Percentiles rank a stretch among this genome's conserved stretches.
phyloP scores from a whole-genome alignment of 1,140 invertebrate species.

The Drosophila orena region DNA sequence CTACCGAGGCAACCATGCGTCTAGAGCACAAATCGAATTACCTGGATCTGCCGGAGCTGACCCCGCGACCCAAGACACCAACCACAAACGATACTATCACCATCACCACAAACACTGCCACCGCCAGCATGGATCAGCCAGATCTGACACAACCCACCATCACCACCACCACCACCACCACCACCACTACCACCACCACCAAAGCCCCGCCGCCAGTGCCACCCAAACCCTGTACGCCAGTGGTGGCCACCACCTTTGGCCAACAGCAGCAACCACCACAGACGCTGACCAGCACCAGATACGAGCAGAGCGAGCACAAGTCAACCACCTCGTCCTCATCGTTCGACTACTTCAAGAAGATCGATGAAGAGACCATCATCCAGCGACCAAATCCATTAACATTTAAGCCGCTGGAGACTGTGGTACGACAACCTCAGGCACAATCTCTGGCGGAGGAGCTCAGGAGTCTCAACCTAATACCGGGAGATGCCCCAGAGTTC shows the following conservation, averaged over 20 bases:
- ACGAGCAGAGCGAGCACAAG: conserved; percentile 77
- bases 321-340: conserved; percentile 84
- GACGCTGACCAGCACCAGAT: conserved; percentile 60
- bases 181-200: conserved; percentile 28
- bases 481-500: conserved; percentile 90
- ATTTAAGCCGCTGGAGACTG: conserved; percentile 60
- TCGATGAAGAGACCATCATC: conserved; percentile 73
- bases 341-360: conserved; percentile 87
- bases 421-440: conserved; percentile 58
- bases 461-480: conserved; percentile 87
- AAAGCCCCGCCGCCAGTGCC: conserved; percentile 77
- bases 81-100: conserved; percentile 33
- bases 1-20: conserved; percentile 84
- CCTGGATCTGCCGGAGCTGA: conserved; percentile 77
- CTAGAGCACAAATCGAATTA: conserved; percentile 84
- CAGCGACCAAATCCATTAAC: conserved; percentile 64
- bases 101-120: conserved; percentile 62
- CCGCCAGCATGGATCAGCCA: conserved; percentile 61
- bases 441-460: conserved; percentile 66
- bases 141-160: conserved; percentile 42
- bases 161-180: conserved; percentile 11
- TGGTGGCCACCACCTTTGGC: conserved; percentile 53
- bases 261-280: conserved; percentile 47
- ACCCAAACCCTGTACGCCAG: conserved; percentile 68
- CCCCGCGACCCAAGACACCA: conserved; percentile 67